Conservation (phyloP, 2,888 invertebrate species). For the Venustoraphidia nigricollis region DNA sequence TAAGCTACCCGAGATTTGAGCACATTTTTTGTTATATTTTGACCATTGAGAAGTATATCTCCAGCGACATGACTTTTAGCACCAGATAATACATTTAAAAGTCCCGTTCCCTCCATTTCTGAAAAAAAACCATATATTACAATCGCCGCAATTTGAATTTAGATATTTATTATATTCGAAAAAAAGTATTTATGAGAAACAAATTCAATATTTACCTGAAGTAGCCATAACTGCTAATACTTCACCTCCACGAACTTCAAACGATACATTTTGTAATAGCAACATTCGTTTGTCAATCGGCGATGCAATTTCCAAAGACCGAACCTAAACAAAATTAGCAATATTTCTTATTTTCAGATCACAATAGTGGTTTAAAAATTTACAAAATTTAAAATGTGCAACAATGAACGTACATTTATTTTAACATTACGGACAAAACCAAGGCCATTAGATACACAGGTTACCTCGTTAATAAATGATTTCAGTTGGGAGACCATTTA, state of each 20-base stretch:
- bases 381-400: too few species aligned
- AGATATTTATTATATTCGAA: slow-evolving; percentile 1
- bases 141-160: background rate
- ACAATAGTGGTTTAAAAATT: too few species aligned
- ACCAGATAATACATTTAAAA: slow-evolving; percentile 78
- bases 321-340: slow-evolving; percentile 29
- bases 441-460: too few species aligned
- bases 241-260: slow-evolving; percentile 85
- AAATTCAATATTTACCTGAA: slow-evolving; percentile 24
- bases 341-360: too few species aligned
- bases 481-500: too few species aligned
- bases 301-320: slow-evolving; percentile 45
- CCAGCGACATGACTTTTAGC: slow-evolving; percentile 43
- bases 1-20: slow-evolving; percentile 60
- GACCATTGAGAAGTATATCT: slow-evolving; percentile 76
- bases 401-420: too few species aligned
- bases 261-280: slow-evolving; percentile 58
- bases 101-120: slow-evolving; percentile 69
- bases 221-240: slow-evolving; percentile 83
- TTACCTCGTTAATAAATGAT: too few species aligned
- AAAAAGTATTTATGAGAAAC: background rate
- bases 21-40: slow-evolving; percentile 54
- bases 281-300: slow-evolving; percentile 37
- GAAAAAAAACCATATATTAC: slow-evolving; percentile 8
- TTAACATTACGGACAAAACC: too few species aligned